Evolutionary conservation across 2,888 invertebrate species (phyloP).

Genomic region (Pharmacophagus antenor): DNA sequence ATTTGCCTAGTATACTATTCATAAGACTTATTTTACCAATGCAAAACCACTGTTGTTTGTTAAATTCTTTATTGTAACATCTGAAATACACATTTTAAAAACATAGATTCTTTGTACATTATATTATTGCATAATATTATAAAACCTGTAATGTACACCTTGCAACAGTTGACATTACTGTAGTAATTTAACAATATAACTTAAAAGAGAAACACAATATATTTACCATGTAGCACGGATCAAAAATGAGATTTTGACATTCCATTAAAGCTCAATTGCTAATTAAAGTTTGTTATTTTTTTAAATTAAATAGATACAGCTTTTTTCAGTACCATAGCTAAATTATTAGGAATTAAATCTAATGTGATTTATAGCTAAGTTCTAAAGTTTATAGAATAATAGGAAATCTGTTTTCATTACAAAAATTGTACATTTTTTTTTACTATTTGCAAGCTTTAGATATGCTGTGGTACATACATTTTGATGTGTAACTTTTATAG

Average conservation of each 20-base stretch:
- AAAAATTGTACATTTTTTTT: no score
- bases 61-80: constrained; percentile 41
- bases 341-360: neutral
- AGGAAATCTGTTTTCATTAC: no score
- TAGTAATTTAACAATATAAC: constrained; percentile 1
- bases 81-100: constrained; percentile 41
- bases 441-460: no score
- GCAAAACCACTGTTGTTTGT: neutral
- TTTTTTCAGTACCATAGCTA: neutral
- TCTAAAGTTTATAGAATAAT: neutral
- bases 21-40: neutral
- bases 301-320: neutral
- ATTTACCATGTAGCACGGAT: no score
- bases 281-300: no score
- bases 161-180: constrained; percentile 20
- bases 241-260: neutral
- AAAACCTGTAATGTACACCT: constrained; percentile 25
- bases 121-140: constrained; percentile 22
- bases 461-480: neutral
- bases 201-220: neutral
- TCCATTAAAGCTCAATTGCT: neutral
- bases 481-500: neutral
- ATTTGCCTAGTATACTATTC: no score
- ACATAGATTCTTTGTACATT: constrained; percentile 42
- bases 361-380: neutral